Base-by-base conservation (phyloP, 2,888 invertebrate genomes). In the Cantharis rustica region DNA sequence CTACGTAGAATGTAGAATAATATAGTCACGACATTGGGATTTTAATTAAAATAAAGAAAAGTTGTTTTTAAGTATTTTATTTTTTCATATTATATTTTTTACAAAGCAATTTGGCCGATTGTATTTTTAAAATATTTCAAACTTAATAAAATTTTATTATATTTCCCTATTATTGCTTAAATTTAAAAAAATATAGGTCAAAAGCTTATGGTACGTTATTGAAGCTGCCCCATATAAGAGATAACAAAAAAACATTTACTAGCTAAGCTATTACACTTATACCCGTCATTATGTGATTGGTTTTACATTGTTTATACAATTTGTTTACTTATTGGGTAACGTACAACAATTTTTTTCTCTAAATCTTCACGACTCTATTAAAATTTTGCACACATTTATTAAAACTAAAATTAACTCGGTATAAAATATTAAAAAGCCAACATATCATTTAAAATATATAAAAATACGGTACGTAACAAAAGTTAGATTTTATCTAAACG, bases 281-380 rank as follows among this genome's bases (percentile, higher is more conserved):
- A 83, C 82, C 83, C 83, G 83, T 83, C 76, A 78, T 82, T 73
- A 79, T 78, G 78, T 81, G 82, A 82, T 83, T 83, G 81, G 80
- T 79, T 79, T 73, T n/a, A 68, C 16, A 27, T 23, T 11, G 66
- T 75, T 69, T 63, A 63, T 11, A 26, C 69, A 68, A 61, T 11
- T 27, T 16, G 20, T 27, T 47, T 69, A 15, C 31, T 16, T 17
- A 63, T 31, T 31, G 11, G 15, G 26, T 15, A 31, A 71, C 71
- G n/a, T 71, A 66, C 64, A 66, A 20, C 23, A 20, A 15, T 20
- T 66, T n/a, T 64, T 20, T 23, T 23, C 20, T 20, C 20, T 66
- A 20, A 9, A 16, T 66, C 17, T 23, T 20, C n/a, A 66, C 20
- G 13, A 20, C 11, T 16, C 63, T 16, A 16, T 63, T 17, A 2